A percentile compares a stretch with the other conserved stretches of the same genome.
Conservation (phyloP, 2,888 invertebrate genomes). For the Xanthia togata region DNA sequence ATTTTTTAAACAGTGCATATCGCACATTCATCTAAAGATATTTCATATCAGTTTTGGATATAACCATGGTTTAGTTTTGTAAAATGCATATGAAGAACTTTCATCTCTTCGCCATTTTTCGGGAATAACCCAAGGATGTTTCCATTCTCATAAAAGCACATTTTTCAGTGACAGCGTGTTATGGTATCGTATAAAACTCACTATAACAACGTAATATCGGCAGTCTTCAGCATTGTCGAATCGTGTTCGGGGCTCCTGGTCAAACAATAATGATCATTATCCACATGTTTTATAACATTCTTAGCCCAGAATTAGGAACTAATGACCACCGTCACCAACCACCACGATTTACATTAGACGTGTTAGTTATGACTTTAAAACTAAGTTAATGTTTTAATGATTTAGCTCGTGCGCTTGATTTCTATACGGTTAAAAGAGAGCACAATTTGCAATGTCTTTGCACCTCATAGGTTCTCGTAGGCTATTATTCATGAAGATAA, state of each 20-base stretch:
- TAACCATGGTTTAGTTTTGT: slow-evolving; percentile 22
- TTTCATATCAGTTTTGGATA: slow-evolving; percentile 6
- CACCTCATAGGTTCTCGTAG: slow-evolving; percentile 4
- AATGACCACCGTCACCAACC: slow-evolving; percentile 40
- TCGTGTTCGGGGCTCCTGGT: slow-evolving; percentile 84
- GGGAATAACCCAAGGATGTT: slow-evolving; percentile 2
- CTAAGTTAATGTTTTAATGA: slow-evolving; percentile 37
- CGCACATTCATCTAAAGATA: slow-evolving; percentile 18
- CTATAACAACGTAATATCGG: slow-evolving; percentile 83
- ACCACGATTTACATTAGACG: slow-evolving; percentile 32
- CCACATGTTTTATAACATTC: slow-evolving; percentile 20
- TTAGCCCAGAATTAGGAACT: slow-evolving; percentile 21
- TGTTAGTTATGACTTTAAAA: slow-evolving; percentile 46
- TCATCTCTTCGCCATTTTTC: not conserved
- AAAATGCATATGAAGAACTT: slow-evolving; percentile 38
- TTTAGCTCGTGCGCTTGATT: slow-evolving; percentile 1
- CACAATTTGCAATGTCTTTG: slow-evolving; percentile 29
- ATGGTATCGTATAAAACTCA: slow-evolving; percentile 29
- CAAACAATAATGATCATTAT: slow-evolving; percentile 59
- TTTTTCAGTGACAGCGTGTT: slow-evolving; percentile 13
- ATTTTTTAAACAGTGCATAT: slow-evolving; percentile 11
- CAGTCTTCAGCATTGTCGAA: slow-evolving; percentile 79
- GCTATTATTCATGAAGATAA: not conserved
- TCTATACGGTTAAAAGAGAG: slow-evolving; percentile 37
- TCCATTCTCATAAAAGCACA: slow-evolving; percentile 15